These are phyloP conservation scores for Catostomus latipinnis DNA, from an alignment of 2,797 vertebrate genomes.

Conservation along the genomic window DNA sequence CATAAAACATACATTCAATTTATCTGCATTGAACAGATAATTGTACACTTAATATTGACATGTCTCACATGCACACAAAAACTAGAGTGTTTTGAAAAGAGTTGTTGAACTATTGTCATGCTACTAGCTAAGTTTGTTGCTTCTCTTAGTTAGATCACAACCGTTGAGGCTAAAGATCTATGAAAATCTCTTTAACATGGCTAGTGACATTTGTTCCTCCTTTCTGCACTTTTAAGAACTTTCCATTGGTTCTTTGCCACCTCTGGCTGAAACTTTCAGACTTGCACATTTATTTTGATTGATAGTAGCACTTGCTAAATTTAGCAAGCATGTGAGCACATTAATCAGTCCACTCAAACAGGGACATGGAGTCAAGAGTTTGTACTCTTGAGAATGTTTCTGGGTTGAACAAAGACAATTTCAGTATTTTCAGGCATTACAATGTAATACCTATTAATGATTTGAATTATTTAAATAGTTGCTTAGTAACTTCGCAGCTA, in stretches of 20 bases:
- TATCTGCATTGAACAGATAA: no score
- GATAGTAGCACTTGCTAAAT: slow-evolving; percentile 73
- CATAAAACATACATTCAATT: no score
- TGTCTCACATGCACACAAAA: no score
- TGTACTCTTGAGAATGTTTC: slow-evolving; percentile 26
- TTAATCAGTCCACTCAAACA: slow-evolving; percentile 69
- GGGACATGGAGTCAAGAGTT: slow-evolving; percentile 54
- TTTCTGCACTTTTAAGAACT: slow-evolving; percentile 42
- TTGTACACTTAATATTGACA: no score
- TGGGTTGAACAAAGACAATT: slow-evolving; percentile 33
- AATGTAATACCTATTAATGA: not conserved
- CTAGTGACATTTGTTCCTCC: not conserved
- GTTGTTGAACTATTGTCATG: no score
- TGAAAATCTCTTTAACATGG: not conserved
- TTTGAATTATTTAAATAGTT: no score
- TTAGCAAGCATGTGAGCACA: slow-evolving; percentile 74
- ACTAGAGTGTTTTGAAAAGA: no score
- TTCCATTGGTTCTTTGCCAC: slow-evolving; percentile 34
- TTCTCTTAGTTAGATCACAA: not conserved
- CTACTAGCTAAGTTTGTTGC: no score
- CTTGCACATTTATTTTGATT: slow-evolving; percentile 72
- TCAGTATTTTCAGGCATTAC: not conserved
- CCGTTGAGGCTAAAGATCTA: not conserved
- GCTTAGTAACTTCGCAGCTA: no score
- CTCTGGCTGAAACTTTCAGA: slow-evolving; percentile 52